Evolutionary conservation across 2,888 invertebrate species (phyloP), one percentile per base, ranked within the genome.

Genomic region (Lydus trimaculatus): DNA sequence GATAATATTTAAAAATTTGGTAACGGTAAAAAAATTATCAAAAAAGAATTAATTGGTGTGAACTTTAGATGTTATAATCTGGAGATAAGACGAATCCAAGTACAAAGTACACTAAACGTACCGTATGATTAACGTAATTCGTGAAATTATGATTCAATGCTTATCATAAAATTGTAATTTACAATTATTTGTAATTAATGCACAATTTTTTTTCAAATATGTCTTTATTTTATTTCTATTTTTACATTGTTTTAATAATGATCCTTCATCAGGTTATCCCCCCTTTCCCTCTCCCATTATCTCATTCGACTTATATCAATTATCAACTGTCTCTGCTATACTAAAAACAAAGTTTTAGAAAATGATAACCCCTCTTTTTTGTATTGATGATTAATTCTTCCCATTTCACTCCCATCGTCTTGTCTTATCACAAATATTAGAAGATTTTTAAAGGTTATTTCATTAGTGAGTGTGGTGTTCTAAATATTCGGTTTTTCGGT

Each of bases 281-380:
- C 8, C 20, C 48, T 25, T 20, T 52, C 3, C 25, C 52, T 52
- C 8, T 23, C 25, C 4, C 52, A 4, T 17, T 20, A 52, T 23
- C 11, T 20, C 39, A 31, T 36, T 4, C 13, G 13, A 28, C 2
- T 15, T 13, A 36, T 4, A 11, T 13, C 11, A 36, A 36, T 13
- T 8, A 31, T 31, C 8, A 7, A 8, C 2, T 36, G 36, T 17
- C n/a, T 43, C 0, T 39, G 13, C 39, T 17, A 43, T 6, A n/a
- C 17, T n/a, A 6, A 5, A 3, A 48, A 9, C 11, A n/a, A 17
- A 43, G 11, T 20, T 48, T 20, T 48, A 48, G 43, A 48, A 48
- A 48, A 48, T 48, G 48, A 48, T 48, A 48, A 48, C 48, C 48
- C 48, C 48, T 20, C 48, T 48, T 48, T 20, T 48, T 48, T 7